Evolutionary conservation across 2,113 vertebrate genomes (phyloP).

Genomic region (Euleptes europaea): DNA sequence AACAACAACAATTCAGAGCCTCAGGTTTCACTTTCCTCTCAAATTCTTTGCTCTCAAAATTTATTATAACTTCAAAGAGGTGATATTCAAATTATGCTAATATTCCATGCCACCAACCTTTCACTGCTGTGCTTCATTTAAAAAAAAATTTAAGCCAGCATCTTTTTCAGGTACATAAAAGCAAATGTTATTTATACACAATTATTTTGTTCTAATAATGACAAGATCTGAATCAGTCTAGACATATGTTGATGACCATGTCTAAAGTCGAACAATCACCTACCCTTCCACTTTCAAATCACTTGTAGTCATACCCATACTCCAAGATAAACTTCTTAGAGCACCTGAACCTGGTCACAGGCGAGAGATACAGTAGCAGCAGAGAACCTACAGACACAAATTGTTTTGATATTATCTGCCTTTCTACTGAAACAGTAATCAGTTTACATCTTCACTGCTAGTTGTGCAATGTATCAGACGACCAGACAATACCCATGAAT

Average conservation of each 20-base stretch:
- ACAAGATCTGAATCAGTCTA: too few species aligned
- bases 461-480: background rate
- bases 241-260: too few species aligned
- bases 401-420: background rate
- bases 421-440: background rate
- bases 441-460: background rate
- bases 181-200: background rate
- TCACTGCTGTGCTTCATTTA: background rate
- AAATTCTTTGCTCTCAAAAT: background rate
- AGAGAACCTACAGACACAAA: background rate
- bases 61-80: background rate
- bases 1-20: background rate
- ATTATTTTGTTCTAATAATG: fast-evolving
- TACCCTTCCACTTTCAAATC: background rate
- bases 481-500: background rate
- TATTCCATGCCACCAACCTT: background rate
- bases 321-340: background rate
- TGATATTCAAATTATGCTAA: background rate
- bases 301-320: background rate
- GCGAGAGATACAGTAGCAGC: background rate
- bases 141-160: background rate
- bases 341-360: background rate
- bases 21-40: background rate
- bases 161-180: background rate
- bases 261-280: background rate